Percentiles rank a stretch among this genome's conserved stretches.
Conservation (phyloP, 2,113 vertebrate species). For the Oryzias celebensis region DNA sequence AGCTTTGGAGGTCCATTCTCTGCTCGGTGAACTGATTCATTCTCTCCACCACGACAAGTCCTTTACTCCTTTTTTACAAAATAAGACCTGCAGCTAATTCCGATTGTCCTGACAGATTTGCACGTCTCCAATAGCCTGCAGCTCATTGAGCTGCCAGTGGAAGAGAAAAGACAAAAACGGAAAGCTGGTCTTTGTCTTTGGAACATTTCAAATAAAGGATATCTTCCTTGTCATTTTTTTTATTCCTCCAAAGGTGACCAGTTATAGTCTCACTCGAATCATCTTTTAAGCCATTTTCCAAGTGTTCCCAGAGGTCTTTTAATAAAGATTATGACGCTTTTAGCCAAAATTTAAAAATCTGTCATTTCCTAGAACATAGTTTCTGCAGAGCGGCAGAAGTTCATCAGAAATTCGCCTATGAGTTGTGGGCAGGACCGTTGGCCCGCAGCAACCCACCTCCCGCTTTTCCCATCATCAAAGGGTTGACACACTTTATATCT, state of each 20-base stretch:
- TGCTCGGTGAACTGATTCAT: constrained; percentile 60
- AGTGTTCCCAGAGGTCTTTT: no score
- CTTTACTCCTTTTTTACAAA: constrained; percentile 30
- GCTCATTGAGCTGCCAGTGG: constrained; percentile 48
- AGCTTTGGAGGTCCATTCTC: constrained; percentile 61
- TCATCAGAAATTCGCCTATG: no score
- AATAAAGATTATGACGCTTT: no score
- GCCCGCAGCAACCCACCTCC: no score
- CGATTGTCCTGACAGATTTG: constrained; percentile 69
- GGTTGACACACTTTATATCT: no score
- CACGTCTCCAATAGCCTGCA: constrained; percentile 48
- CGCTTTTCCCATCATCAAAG: no score
- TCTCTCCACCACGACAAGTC: constrained; percentile 44
- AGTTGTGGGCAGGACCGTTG: no score
- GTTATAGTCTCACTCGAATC: no score
- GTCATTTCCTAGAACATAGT: no score
- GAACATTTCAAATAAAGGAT: constrained; percentile 42
- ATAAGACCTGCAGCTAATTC: constrained; percentile 70
- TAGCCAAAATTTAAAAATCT: no score
- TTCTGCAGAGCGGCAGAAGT: no score
- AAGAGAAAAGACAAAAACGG: constrained; percentile 19
- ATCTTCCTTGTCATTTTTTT: constrained; percentile 33
- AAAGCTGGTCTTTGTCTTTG: constrained; percentile 10
- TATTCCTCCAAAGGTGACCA: neutral
- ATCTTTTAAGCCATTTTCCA: no score